Conservation (phyloP, 1,140 invertebrate genomes). For the Branchinecta lynchi region DNA sequence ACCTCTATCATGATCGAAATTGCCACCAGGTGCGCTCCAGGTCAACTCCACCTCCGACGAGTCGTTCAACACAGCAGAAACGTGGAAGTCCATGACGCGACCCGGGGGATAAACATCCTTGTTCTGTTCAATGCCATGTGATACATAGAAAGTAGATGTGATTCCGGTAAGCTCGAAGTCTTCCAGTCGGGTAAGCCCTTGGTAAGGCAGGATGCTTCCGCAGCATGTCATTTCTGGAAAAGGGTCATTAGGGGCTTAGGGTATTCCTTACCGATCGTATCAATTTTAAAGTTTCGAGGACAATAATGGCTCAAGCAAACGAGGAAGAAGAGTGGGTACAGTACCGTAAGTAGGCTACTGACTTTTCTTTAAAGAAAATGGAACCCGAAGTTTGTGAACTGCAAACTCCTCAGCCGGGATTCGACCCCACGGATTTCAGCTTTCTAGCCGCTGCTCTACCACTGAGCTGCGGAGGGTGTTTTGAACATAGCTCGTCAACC, state of each 20-base stretch:
- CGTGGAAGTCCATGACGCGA: slow-evolving; percentile 25
- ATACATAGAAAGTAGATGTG: slow-evolving; percentile 24
- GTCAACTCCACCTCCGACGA: slow-evolving; percentile 26
- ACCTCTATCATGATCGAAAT: slow-evolving; percentile 29
- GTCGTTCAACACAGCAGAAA: slow-evolving; percentile 25
- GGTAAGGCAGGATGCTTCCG: slow-evolving; percentile 26
- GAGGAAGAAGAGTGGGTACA: too few species aligned
- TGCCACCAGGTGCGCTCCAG: slow-evolving; percentile 29
- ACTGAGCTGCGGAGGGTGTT: too few species aligned
- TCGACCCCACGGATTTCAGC: too few species aligned
- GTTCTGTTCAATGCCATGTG: slow-evolving; percentile 23
- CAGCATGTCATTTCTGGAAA: slow-evolving; percentile 24
- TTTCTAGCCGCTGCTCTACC: too few species aligned
- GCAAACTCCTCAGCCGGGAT: too few species aligned
- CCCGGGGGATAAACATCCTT: slow-evolving; percentile 27
- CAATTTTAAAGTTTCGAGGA: too few species aligned
- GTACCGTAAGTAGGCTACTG: too few species aligned
- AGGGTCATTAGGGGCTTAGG: slow-evolving; percentile 10
- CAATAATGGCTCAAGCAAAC: too few species aligned
- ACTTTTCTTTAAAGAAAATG: too few species aligned
- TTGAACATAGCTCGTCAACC: too few species aligned
- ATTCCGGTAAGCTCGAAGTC: slow-evolving; percentile 25
- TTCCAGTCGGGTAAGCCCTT: slow-evolving; percentile 25
- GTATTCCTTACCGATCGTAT: background rate
- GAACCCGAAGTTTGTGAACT: too few species aligned